Percentiles rank a stretch among this genome's conserved stretches.
These are phyloP conservation scores for Aphidius colemani DNA, from an alignment of 2,888 invertebrate genomes.

Conservation along the genomic window DNA sequence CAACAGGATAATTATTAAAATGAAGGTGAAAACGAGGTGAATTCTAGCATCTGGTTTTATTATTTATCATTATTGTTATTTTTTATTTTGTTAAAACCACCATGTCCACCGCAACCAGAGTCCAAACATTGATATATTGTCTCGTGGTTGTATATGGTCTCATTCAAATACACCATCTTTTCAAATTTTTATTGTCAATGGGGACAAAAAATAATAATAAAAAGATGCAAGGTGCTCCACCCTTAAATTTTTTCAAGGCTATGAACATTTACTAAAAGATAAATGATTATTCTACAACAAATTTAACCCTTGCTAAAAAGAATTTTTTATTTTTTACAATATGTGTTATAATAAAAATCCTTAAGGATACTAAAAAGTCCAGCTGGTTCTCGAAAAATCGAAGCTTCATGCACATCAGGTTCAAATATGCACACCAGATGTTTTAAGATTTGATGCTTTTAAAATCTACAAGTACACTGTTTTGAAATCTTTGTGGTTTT, in stretches of 20 bases:
- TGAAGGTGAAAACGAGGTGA: slow-evolving; percentile 19
- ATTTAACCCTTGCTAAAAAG: neutral
- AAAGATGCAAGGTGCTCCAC: slow-evolving; percentile 1
- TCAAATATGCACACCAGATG: neutral
- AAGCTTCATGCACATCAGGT: slow-evolving; percentile 7
- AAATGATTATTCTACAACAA: neutral
- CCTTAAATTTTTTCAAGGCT: slow-evolving; percentile 1
- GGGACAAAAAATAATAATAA: neutral
- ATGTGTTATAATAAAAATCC: slow-evolving; percentile 47
- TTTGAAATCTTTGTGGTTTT: no score
- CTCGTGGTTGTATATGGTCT: slow-evolving; percentile 6
- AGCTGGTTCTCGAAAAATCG: slow-evolving; percentile 46
- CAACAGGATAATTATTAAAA: neutral
- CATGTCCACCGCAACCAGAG: slow-evolving; percentile 11
- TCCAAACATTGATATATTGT: slow-evolving; percentile 13
- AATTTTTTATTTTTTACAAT: slow-evolving; percentile 41
- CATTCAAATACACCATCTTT: no score
- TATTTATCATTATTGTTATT: neutral
- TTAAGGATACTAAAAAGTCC: slow-evolving; percentile 41
- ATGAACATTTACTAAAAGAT: neutral
- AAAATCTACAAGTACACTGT: neutral
- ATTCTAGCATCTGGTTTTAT: slow-evolving; percentile 24
- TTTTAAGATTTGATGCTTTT: neutral
- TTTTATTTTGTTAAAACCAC: no score
- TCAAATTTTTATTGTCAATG: neutral